These are phyloP conservation scores for Synaphobranchus kaupii DNA, from an alignment of 2,797 vertebrate species.

Conservation along the genomic window DNA sequence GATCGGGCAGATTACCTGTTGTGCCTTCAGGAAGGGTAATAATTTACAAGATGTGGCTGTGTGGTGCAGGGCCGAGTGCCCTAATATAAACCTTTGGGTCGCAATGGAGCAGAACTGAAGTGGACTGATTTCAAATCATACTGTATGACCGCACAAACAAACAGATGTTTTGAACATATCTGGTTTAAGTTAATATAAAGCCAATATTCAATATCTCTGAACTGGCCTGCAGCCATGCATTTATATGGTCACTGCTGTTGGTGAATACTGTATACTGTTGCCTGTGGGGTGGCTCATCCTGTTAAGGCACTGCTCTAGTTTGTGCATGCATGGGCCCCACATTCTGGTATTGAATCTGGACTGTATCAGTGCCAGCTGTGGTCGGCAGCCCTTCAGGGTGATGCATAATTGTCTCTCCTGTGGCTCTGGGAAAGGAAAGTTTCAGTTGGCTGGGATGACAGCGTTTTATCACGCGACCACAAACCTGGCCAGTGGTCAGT, in stretches of 20 bases:
- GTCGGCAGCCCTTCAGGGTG: no score
- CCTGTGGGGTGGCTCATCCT: no score
- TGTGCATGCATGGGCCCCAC: no score
- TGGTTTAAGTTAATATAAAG: not conserved
- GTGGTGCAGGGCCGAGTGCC: not conserved
- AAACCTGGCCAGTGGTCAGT: no score
- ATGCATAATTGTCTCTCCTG: no score
- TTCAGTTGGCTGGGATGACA: no score
- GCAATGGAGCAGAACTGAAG: not conserved
- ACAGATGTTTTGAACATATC: not conserved
- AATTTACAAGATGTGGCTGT: not conserved
- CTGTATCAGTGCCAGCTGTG: no score
- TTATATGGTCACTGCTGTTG: not conserved
- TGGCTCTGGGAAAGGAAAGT: no score
- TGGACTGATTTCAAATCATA: constrained; percentile 20
- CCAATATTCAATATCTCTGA: not conserved
- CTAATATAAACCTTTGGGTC: not conserved
- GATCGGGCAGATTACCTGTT: constrained; percentile 55
- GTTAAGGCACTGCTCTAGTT: no score
- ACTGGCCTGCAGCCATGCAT: not conserved
- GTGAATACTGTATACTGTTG: not conserved
- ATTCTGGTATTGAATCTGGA: no score
- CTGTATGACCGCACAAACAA: constrained; percentile 32
- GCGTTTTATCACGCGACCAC: no score
- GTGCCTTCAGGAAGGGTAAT: constrained; percentile 61